These are phyloP conservation scores for Aurelia sp. DNA, from an alignment of 30 jellyfish, hydroid and myxozoan genomes.

Conservation along the genomic window DNA sequence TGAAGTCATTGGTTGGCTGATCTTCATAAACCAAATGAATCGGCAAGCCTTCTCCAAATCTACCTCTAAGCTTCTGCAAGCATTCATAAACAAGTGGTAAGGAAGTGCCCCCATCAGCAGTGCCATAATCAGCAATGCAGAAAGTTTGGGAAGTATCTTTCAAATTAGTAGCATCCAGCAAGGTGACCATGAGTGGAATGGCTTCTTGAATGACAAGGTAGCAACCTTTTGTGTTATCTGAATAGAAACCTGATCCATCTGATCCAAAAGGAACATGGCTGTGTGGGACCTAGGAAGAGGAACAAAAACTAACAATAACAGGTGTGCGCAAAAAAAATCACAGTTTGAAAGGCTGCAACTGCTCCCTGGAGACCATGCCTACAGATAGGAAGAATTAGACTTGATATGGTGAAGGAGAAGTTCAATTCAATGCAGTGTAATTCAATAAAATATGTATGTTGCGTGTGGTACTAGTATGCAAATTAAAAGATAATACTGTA, in stretches of 20 bases:
- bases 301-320: no score
- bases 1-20: conserved; percentile 82
- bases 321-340: no score
- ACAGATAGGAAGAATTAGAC: no score
- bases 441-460: no score
- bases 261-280: conserved; percentile 88
- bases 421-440: no score
- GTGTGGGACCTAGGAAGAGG: conserved; percentile 49
- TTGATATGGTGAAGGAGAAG: no score
- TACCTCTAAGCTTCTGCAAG: conserved; percentile 25
- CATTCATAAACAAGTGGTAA: conserved; percentile 32
- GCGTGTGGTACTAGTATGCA: no score
- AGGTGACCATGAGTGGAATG: conserved; percentile 9
- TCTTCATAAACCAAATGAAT: conserved; percentile 76
- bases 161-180: neutral
- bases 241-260: conserved; percentile 76
- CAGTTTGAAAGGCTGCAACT: no score
- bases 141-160: conserved; percentile 16
- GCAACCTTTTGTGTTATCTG: conserved; percentile 69
- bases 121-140: conserved; percentile 79
- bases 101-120: conserved; percentile 89
- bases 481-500: no score
- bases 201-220: conserved; percentile 44
- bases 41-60: conserved; percentile 57
- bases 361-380: no score